Conservation (phyloP, 2,113 vertebrate genomes). For the Columba janthina region DNA sequence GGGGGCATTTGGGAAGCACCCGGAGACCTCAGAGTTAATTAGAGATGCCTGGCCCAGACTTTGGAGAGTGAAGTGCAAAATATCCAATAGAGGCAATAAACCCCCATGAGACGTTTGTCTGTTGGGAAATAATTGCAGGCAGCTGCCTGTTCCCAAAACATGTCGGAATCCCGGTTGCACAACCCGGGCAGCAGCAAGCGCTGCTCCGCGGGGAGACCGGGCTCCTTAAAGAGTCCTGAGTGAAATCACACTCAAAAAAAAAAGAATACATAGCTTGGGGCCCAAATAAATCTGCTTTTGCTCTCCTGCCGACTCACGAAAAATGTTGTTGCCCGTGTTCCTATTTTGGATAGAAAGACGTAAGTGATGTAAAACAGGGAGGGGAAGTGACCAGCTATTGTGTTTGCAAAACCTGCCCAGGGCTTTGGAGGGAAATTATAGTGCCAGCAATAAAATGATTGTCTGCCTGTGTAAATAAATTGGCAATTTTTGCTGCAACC, state of each 20-base stretch:
- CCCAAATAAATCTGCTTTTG: not conserved
- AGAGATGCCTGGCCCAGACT: not conserved
- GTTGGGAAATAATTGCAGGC: slow-evolving; percentile 64
- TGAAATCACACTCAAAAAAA: not conserved
- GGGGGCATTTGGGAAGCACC: not conserved
- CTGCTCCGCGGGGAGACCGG: not conserved
- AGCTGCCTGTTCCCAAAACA: slow-evolving; percentile 49
- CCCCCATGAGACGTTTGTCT: not conserved
- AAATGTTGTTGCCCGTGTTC: accelerated
- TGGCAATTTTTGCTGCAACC: slow-evolving; percentile 20
- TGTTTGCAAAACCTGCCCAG: slow-evolving; percentile 4
- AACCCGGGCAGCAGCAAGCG: slow-evolving; percentile 24
- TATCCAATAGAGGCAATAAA: not conserved
- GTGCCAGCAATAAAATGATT: not conserved
- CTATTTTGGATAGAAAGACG: not conserved
- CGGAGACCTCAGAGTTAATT: not conserved
- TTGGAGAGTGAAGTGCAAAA: not conserved
- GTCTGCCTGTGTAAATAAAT: slow-evolving; percentile 45
- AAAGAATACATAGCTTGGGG: not conserved
- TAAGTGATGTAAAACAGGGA: not conserved
- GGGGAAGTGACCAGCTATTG: not conserved
- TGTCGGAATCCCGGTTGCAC: slow-evolving; percentile 48
- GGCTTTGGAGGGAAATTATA: not conserved
- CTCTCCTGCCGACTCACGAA: not conserved
- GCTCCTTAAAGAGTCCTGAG: not conserved